Evolutionary conservation across 2,797 vertebrate species (phyloP), one percentile per base, ranked within the genome.

Genomic region (Sebastolobus alascanus): DNA sequence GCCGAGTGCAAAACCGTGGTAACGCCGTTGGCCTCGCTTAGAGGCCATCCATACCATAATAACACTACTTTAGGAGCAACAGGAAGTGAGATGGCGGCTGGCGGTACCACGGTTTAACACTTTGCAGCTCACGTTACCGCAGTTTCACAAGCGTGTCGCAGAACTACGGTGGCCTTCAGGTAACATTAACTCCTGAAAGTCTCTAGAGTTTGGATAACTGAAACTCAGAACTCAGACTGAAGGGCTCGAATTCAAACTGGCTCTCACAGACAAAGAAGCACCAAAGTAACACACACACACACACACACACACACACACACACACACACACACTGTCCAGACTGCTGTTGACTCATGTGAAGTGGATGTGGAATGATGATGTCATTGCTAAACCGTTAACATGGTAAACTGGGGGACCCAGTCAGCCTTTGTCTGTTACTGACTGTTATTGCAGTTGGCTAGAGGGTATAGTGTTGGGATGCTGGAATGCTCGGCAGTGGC

Each of bases 371-470:
- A 81, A 79, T 73, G 77, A 82, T 89, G 85, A 85, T 89, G 74
- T 90, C 85, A 90, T 50, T 25, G 52, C 52, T 79, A 63, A 86
- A 88, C 58, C n/a, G 68, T 89, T 75, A 77, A 68, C 77, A 60
- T 68, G 37, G 63, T 82, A 29, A 83, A 75, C 25, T 60, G 38
- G 56, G 58, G 58, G 55, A n/a, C 59, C 58, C 79, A 82, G 56
- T 65, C 65, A 74, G 64, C 67, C 73, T 88, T 91, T 91, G 87
- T 89, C 68, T 79, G 65, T 71, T 67, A 79, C 78, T 89, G 85
- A 86, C 87, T 87, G 90, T 92, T 92, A 89, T 84, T 92, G 73
- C 87, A 84, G 83, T 91, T 93, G 92, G 90, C 81, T 83, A 11
- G 80, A 78, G 55, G 63, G 38, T 14, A n/a, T 61, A 16, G 75